Conservation (phyloP, 2,797 vertebrate genomes). For the Craterocephalus amniculus region DNA sequence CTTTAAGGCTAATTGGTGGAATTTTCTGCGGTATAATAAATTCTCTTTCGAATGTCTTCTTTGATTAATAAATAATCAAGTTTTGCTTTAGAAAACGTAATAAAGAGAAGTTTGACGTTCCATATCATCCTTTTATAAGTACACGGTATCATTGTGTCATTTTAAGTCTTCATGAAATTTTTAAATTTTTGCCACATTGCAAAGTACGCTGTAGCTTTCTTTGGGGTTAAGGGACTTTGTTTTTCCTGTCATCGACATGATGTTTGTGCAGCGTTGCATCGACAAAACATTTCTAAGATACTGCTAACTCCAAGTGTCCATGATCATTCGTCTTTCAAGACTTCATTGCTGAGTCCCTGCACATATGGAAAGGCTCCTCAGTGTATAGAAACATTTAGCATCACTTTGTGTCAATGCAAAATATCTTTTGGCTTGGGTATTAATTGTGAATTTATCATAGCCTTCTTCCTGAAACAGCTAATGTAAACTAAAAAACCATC, state of each 20-base stretch:
- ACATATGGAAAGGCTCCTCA: constrained; percentile 49
- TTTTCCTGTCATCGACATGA: constrained; percentile 22
- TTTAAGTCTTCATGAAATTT: constrained; percentile 33
- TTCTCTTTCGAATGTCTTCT: constrained; percentile 64
- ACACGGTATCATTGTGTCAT: constrained; percentile 26
- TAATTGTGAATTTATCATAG: constrained; percentile 45
- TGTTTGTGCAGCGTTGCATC: constrained; percentile 37
- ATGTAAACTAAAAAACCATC: constrained; percentile 59
- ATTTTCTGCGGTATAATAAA: constrained; percentile 53
- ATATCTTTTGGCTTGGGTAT: constrained; percentile 35
- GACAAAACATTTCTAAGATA: constrained; percentile 50
- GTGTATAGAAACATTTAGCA: constrained; percentile 55
- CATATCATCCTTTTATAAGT: constrained; percentile 13
- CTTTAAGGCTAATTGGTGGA: constrained; percentile 59
- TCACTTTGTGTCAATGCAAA: constrained; percentile 40
- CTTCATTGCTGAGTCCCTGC: constrained; percentile 43
- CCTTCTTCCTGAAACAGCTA: constrained; percentile 41
- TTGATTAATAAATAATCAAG: constrained; percentile 72
- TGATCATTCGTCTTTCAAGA: constrained; percentile 62
- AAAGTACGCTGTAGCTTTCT: constrained; percentile 1
- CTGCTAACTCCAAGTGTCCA: constrained; percentile 67
- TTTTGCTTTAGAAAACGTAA: constrained; percentile 42
- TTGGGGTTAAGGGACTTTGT: constrained; percentile 7
- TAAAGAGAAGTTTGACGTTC: constrained; percentile 20
- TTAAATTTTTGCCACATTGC: constrained; percentile 24